Evolutionary conservation across 1,140 invertebrate species (phyloP).

Genomic region (Drosophila nebulosa): DNA sequence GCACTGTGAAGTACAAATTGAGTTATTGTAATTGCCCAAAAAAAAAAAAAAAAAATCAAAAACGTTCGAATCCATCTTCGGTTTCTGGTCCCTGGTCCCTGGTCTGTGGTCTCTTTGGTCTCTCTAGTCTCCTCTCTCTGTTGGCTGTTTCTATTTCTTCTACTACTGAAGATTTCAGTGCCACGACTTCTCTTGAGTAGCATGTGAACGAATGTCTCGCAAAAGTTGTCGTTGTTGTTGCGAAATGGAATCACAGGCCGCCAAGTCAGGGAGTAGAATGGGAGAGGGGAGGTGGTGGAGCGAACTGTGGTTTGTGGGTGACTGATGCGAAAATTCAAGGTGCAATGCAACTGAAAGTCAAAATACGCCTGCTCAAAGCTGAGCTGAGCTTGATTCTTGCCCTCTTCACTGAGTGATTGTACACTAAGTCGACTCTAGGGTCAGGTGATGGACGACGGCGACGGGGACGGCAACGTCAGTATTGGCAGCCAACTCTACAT

Average conservation of each 20-base stretch:
- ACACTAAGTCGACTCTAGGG: slow-evolving; percentile 54
- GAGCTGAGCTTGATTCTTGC: not conserved
- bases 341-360: slow-evolving; percentile 64
- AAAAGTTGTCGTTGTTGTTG: slow-evolving; percentile 20
- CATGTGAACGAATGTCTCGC: slow-evolving; percentile 61
- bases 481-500: slow-evolving; percentile 41
- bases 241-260: slow-evolving; percentile 43
- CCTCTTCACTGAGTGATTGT: slow-evolving; percentile 60
- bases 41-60: no score
- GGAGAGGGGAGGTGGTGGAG: no score
- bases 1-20: slow-evolving; percentile 65
- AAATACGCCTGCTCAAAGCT: slow-evolving; percentile 36
- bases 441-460: slow-evolving; percentile 66
- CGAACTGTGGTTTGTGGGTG: slow-evolving; percentile 66
- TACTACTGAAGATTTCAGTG: slow-evolving; percentile 38
- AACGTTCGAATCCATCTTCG: slow-evolving; percentile 73
- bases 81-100: not conserved
- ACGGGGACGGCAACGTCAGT: slow-evolving; percentile 13
- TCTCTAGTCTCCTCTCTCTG: no score
- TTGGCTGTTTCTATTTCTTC: slow-evolving; percentile 2
- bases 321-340: slow-evolving; percentile 66
- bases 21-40: slow-evolving; percentile 76
- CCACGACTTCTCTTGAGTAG: slow-evolving; percentile 73
- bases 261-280: slow-evolving; percentile 7
- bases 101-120: no score